Conservation (phyloP, 1,140 invertebrate genomes). For the Caenorhabditis inopinata region DNA sequence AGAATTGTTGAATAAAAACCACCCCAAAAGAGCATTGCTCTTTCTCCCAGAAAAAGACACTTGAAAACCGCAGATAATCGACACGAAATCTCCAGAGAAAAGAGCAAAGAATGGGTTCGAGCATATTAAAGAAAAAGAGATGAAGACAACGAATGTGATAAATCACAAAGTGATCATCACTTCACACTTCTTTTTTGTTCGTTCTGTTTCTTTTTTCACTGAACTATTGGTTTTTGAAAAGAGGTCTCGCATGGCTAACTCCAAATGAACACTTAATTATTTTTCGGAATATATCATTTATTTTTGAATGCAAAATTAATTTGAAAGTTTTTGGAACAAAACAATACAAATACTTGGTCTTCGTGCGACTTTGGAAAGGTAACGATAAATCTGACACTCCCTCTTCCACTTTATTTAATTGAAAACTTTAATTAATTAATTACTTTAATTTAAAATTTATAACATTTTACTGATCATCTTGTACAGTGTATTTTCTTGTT, state of each 20-base stretch:
- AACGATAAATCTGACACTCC: no score
- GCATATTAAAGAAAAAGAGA: not conserved
- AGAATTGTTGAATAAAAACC: conserved; percentile 3
- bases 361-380: no score
- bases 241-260: not conserved
- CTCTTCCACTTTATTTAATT: no score
- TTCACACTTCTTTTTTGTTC: not conserved
- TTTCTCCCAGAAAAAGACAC: not conserved
- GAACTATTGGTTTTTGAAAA: not conserved
- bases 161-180: conserved; percentile 12
- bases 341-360: no score
- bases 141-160: not conserved
- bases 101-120: conserved; percentile 19
- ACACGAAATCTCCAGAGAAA: conserved; percentile 28
- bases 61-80: conserved; percentile 14
- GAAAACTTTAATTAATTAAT: no score
- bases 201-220: not conserved
- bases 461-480: no score
- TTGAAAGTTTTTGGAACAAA: no score
- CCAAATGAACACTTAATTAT: not conserved
- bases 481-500: no score
- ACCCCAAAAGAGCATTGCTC: not conserved
- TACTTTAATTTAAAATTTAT: no score
- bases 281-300: no score
- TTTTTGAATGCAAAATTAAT: no score